Percentiles rank a stretch among this genome's conserved stretches.
These are phyloP conservation scores for Tetramorium bicarinatum DNA, from an alignment of 2,888 invertebrate genomes.

Conservation along the genomic window DNA sequence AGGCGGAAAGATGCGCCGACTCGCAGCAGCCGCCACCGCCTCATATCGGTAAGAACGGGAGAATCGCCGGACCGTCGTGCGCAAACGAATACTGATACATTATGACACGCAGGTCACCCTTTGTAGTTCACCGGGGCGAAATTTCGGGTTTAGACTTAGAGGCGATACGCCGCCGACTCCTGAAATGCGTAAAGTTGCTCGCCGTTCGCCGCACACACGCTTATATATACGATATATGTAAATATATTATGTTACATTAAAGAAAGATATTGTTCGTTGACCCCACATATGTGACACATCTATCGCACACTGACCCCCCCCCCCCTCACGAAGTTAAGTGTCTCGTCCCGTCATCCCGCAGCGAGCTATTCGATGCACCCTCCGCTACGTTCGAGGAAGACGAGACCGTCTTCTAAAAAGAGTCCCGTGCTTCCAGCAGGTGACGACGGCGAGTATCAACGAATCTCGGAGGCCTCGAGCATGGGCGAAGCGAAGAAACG, in stretches of 20 bases:
- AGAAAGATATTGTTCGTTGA: slow-evolving; percentile 6
- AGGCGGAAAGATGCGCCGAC: slow-evolving; percentile 83
- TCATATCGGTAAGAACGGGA: slow-evolving; percentile 75
- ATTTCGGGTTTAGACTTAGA: slow-evolving; percentile 55
- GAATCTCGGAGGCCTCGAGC: slow-evolving; percentile 88
- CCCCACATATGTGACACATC: slow-evolving; percentile 13
- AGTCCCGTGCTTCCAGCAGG: slow-evolving; percentile 67
- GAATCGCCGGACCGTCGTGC: slow-evolving; percentile 46
- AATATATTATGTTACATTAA: slow-evolving; percentile 43
- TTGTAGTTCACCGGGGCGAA: slow-evolving; percentile 42
- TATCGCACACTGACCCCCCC: background rate
- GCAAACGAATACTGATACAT: slow-evolving; percentile 57
- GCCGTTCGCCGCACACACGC: slow-evolving; percentile 1
- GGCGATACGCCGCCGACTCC: slow-evolving; percentile 40
- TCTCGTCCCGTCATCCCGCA: background rate
- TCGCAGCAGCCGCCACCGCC: slow-evolving; percentile 78
- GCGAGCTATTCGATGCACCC: slow-evolving; percentile 4
- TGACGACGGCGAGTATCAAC: slow-evolving; percentile 88
- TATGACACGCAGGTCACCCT: slow-evolving; percentile 51
- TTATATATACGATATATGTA: slow-evolving; percentile 26
- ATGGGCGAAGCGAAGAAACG: slow-evolving; percentile 85
- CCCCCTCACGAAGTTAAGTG: slow-evolving; percentile 13
- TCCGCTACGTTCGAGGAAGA: background rate
- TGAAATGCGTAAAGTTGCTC: slow-evolving; percentile 37
- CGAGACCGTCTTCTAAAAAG: slow-evolving; percentile 35